Base-by-base conservation (phyloP, 2,888 invertebrate genomes). In the Thymelicus lineola region DNA sequence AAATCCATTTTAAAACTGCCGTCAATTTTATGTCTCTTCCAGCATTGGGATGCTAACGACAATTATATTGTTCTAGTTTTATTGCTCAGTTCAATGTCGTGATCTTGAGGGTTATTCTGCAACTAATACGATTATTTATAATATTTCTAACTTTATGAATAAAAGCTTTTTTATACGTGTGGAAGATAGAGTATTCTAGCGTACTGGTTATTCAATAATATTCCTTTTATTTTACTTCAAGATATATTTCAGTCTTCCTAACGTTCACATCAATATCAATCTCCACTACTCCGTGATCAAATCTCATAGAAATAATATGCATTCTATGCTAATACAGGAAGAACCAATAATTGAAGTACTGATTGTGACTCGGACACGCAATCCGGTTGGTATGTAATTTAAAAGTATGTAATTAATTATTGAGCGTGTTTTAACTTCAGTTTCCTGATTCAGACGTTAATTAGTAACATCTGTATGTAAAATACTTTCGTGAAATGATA, bases 61-160 rank as follows among this genome's bases (percentile, higher is more conserved):
- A 70, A 79, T 72, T 73, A 72, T 80, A 81, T 83, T 84, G 84
- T 85, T 86, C 83, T 86, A 78, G 79, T 88, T 83, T 88, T 86
- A 81, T 89, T 87, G 72, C 76, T 74, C 73, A 71, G 80, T 79
- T 83, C 84, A 86, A 86, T 84, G 85, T 80, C 80, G 83, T 76
- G 77, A 71, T 78, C 70, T 77, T 71, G 69, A 70, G 70, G 83
- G 76, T 71, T 71, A 89, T 87, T 89, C 89, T 83, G 73, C 76
- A 78, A 81, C 38, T 71, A 46, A 6, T 15, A 45, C 6, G 14
- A 10, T 53, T 10, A 53, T 20, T 12, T 20, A 50, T 50, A 15
- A 17, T 42, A 42, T 2, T 20, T 53, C 9, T 3, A 12, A 53
- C 3, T 20, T 20, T 50, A 7, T 12, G 3, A 2, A 38, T 38